Base-by-base conservation (phyloP, 2,888 invertebrate genomes). In the Drosophila tripunctata region DNA sequence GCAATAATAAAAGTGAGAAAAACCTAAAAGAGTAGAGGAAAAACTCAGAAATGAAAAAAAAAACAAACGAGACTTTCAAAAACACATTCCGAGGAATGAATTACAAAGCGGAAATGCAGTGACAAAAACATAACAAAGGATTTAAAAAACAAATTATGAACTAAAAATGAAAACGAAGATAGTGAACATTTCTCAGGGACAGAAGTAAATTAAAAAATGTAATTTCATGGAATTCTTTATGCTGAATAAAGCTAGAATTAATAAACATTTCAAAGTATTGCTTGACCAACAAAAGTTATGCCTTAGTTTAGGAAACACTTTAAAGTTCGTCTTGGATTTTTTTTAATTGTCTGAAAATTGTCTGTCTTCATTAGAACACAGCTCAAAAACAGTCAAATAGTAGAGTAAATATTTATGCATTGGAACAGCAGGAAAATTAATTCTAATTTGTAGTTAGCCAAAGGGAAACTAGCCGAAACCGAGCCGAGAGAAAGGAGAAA, bases 371-470 rank as follows among this genome's bases (percentile, higher is more conserved):
- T 69, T 67, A 61, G 54, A 45, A 31, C 31, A 14, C 44, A 27
- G 54, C 41, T 56, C 57, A 72, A 70, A 63, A 70, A 58, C 41
- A 55, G 54, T 12, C 70, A 55, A 75, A 48, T 15, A 31, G 7
- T 22, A 10, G 22, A 30, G 10, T 22, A 48, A 3, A 24, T 14
- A 44, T 33, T 33, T 31, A 33, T 57, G 57, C 17, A 61, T 5
- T 40, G 47, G 36, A 74, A 57, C 75, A 56, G 67, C 68, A 64
- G 62, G 81, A 65, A 81, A 81, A 81, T 81, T 84, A 81, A 87
- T 81, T 87, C 87, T 81, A 84, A 81, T 81, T 81, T 81, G 87
- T 67, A 84, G 78, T 78, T 74, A 55, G 65, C 61, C 61, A 50
- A 50, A 58, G 69, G 67, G 65, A 74, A 76, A 78, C 85, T 87